Base-by-base conservation (phyloP, 64 coral and sea anemone genomes). In the Orbicella faveolata region DNA sequence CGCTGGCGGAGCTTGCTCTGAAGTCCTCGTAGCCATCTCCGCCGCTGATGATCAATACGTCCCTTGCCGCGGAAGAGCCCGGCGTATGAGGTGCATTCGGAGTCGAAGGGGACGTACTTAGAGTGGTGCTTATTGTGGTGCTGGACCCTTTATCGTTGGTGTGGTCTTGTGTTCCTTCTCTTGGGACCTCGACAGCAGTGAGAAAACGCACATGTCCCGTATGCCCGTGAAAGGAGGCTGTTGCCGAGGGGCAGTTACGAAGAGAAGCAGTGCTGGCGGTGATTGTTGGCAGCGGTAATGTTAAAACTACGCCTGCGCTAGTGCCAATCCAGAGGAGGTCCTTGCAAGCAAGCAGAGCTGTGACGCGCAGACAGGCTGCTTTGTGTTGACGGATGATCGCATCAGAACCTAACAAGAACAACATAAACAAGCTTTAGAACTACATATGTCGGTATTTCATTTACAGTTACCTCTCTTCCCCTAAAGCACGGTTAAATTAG, bases 1-100 rank as follows among this genome's bases (percentile, higher is more conserved):
- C 97, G 89, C 94, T 96, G 10, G 97, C 79, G 39, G 95, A 87
- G 83, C 88, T 99, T 67, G 97, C 88, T 44, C 93, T 99, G 67
- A 99, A 99, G 75, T 99, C 97, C 87, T 99, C 97, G 86, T 99
- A 99, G 11, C 97, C 97, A 75, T 99, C 97, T 14, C 97, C 97
- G 67, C 97, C 97, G 53, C 97, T 99, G 7, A 99, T 96, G n/a
- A 99, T 99, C 35, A 99, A 83, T 72, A 99, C 95, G 51, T 93
- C 84, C 2, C 94, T 89, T 21, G 44, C 84, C 6, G 75, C 26
- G 23, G 62, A 77, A 21, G 63, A 53, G 30, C 90, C 76, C 7
- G 90, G 73, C 3, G 83, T 62, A 87, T 79, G 75, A 34, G 90
- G 61, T 13, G 88, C 88, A 9, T 63, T 89, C 19, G 89, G 36